Conservation (phyloP, 2,888 invertebrate genomes). For the Tachina lurida region DNA sequence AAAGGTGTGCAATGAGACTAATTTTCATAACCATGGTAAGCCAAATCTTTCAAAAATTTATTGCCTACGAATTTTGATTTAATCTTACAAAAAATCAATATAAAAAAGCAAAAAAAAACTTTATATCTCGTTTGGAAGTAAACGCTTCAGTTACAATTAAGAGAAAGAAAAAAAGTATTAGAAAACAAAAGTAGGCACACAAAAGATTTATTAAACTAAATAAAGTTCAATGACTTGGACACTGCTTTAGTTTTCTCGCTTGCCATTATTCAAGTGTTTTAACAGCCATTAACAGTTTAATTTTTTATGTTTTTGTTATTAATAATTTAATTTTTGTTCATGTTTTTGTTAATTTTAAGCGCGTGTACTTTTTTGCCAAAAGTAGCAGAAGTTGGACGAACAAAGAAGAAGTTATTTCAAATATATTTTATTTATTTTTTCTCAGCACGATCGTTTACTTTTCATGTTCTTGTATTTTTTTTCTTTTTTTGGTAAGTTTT, state of each 20-base stretch:
- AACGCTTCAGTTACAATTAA: conserved; percentile 34
- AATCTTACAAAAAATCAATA: neutral
- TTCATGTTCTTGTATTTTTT: neutral
- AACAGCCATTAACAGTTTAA: neutral
- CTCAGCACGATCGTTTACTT: conserved; percentile 18
- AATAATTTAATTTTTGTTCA: neutral
- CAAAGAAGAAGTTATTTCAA: conserved; percentile 29
- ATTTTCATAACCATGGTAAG: no score
- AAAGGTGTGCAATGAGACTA: no score
- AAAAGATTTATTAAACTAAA: conserved; percentile 23
- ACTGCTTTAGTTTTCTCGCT: conserved; percentile 20
- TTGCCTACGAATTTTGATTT: no score
- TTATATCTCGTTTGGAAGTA: no score
- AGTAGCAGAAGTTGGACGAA: neutral
- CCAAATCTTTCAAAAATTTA: no score
- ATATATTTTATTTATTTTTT: conserved; percentile 35
- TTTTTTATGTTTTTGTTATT: neutral
- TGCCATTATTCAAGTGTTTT: conserved; percentile 6
- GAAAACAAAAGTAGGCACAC: conserved; percentile 4
- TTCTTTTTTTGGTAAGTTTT: neutral
- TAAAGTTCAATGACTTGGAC: conserved; percentile 62
- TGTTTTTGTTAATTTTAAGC: conserved; percentile 10
- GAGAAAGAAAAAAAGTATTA: neutral
- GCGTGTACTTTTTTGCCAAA: conserved; percentile 44
- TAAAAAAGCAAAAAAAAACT: neutral